Percentiles rank a stretch among this genome's conserved stretches.
These are phyloP conservation scores for Cremastinae sp. DNA, from an alignment of 2,888 invertebrate species.

Conservation along the genomic window DNA sequence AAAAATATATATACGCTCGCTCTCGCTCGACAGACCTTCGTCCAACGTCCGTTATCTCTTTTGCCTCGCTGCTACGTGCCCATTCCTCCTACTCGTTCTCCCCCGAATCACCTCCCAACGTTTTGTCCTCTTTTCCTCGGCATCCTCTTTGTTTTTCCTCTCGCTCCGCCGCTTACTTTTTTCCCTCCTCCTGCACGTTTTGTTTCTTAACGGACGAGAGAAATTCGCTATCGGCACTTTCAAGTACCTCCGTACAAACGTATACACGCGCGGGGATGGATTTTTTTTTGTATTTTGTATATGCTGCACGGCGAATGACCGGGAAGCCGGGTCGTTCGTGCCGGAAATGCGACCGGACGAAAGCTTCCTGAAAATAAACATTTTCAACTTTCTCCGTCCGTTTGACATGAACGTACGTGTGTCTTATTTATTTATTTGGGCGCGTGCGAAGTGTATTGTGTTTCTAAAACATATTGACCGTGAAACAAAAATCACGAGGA, in stretches of 20 bases:
- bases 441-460: neutral
- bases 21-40: conserved; percentile 58
- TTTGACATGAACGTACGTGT: neutral
- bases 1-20: conserved; percentile 17
- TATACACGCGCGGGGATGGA: neutral
- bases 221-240: conserved; percentile 73
- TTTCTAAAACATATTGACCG: conserved; percentile 47
- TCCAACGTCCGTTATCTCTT: conserved; percentile 65
- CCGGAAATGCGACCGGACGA: conserved; percentile 36
- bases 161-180: conserved; percentile 40
- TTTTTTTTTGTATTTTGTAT: no score
- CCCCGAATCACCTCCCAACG: conserved; percentile 25
- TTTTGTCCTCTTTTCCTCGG: conserved; percentile 39
- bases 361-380: conserved; percentile 21
- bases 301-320: conserved; percentile 52
- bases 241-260: conserved; percentile 63
- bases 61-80: conserved; percentile 50
- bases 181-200: conserved; percentile 55
- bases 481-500: conserved; percentile 59
- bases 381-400: conserved; percentile 29
- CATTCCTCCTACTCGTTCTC: conserved; percentile 25
- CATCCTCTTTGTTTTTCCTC: conserved; percentile 25
- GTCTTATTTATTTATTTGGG: neutral
- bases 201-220: conserved; percentile 62
- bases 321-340: conserved; percentile 25